Conservation (phyloP, 2,113 vertebrate species). For the Hiodon alosoides region DNA sequence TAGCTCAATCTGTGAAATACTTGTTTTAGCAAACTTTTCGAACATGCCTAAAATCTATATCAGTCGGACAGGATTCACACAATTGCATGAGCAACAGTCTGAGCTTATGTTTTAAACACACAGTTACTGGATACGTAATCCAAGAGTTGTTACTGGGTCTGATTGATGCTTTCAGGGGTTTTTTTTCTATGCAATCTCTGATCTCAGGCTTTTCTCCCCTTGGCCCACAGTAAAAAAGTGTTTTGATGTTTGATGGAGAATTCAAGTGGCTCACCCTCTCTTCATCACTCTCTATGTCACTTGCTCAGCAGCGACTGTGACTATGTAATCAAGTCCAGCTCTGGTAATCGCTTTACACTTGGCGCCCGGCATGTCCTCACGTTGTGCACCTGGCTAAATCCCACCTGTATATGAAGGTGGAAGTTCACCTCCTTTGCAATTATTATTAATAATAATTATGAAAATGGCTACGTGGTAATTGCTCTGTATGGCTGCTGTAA, state of each 20-base stretch:
- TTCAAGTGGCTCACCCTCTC: background rate
- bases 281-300: background rate
- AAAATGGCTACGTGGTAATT: background rate
- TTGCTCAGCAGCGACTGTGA: background rate
- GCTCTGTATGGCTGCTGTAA: background rate
- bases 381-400: background rate
- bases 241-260: background rate
- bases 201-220: too few species aligned
- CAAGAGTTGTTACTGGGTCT: too few species aligned
- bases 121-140: too few species aligned
- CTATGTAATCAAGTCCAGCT: background rate
- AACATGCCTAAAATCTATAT: background rate
- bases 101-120: too few species aligned
- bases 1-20: slow-evolving; percentile 3
- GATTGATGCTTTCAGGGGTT: too few species aligned
- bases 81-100: too few species aligned
- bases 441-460: background rate
- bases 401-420: background rate
- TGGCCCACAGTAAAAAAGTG: too few species aligned
- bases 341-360: slow-evolving; percentile 1
- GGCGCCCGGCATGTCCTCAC: background rate
- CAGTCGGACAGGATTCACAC: background rate
- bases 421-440: background rate
- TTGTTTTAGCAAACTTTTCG: background rate
- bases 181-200: too few species aligned